Evolutionary conservation across 1,140 invertebrate species (phyloP).

Genomic region (Magallana angulata): DNA sequence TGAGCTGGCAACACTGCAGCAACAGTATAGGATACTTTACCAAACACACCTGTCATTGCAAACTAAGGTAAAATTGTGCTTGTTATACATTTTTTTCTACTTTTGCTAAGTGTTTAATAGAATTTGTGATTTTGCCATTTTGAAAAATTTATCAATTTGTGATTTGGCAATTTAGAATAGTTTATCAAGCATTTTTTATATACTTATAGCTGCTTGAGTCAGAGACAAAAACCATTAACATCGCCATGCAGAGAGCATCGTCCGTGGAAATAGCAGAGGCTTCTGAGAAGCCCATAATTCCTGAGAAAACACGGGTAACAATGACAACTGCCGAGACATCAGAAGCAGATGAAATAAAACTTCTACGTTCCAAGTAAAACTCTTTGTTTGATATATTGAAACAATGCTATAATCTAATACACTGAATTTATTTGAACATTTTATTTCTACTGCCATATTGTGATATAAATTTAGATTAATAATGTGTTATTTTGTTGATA

Average conservation of each 20-base stretch:
- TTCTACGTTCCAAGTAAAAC: not conserved
- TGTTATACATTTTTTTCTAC: too few relatives aligned
- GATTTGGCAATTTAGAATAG: not conserved
- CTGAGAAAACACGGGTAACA: not conserved
- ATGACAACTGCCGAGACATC: not conserved
- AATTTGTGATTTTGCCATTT: not conserved
- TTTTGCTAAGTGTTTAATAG: too few relatives aligned
- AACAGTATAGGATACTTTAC: conserved; percentile 67
- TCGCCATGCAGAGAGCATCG: conserved; percentile 47
- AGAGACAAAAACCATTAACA: conserved; percentile 41
- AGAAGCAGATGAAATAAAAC: not conserved
- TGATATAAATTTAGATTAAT: not conserved
- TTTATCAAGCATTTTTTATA: not conserved
- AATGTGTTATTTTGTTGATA: not conserved
- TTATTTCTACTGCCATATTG: not conserved
- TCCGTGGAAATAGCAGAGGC: conserved; percentile 4
- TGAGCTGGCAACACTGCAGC: conserved; percentile 66
- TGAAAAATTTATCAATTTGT: not conserved
- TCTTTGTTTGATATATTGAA: not conserved
- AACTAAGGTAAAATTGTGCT: conserved; percentile 62
- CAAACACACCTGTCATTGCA: conserved; percentile 67
- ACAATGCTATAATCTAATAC: too few relatives aligned
- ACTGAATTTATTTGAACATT: too few relatives aligned
- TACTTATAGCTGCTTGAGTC: conserved; percentile 47
- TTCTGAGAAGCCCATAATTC: conserved; percentile 26